These are phyloP conservation scores for Maniola jurtina DNA, from an alignment of 1,140 invertebrate species.

Conservation along the genomic window DNA sequence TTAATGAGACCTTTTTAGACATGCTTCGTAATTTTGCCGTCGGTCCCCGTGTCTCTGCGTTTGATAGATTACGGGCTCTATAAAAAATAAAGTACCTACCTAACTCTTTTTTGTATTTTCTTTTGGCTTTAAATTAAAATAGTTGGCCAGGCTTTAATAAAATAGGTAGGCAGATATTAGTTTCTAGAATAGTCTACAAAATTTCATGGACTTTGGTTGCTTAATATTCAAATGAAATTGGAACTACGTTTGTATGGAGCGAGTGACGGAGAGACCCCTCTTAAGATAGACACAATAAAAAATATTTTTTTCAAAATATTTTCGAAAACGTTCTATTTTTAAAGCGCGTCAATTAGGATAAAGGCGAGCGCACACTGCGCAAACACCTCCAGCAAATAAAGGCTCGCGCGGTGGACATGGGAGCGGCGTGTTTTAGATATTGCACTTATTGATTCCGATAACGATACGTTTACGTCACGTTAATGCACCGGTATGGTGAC, in stretches of 20 bases:
- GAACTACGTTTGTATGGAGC: too few relatives aligned
- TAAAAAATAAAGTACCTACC: too few relatives aligned
- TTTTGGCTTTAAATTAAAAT: too few relatives aligned
- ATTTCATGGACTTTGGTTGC: too few relatives aligned
- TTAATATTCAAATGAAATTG: too few relatives aligned
- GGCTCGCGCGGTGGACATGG: slow-evolving; percentile 32
- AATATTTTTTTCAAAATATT: not conserved
- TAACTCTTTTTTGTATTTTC: too few relatives aligned
- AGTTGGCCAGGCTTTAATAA: too few relatives aligned
- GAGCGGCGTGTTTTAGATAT: slow-evolving; percentile 24
- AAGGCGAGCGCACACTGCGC: slow-evolving; percentile 48
- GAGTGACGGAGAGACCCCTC: too few relatives aligned
- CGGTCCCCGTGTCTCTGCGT: slow-evolving; percentile 19
- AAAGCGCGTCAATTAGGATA: slow-evolving; percentile 56
- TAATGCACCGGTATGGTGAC: slow-evolving; percentile 7
- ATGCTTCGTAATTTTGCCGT: slow-evolving; percentile 34
- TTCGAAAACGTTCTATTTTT: slow-evolving; percentile 25
- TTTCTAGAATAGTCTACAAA: too few relatives aligned
- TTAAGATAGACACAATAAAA: not conserved
- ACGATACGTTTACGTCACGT: slow-evolving; percentile 16
- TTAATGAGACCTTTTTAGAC: slow-evolving; percentile 45
- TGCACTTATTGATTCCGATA: slow-evolving; percentile 23
- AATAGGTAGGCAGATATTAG: too few relatives aligned
- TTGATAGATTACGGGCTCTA: slow-evolving; percentile 20
- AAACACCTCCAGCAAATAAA: slow-evolving; percentile 57